Conservation (phyloP, 2,113 vertebrate species). For the Ploceus nigricollis region DNA sequence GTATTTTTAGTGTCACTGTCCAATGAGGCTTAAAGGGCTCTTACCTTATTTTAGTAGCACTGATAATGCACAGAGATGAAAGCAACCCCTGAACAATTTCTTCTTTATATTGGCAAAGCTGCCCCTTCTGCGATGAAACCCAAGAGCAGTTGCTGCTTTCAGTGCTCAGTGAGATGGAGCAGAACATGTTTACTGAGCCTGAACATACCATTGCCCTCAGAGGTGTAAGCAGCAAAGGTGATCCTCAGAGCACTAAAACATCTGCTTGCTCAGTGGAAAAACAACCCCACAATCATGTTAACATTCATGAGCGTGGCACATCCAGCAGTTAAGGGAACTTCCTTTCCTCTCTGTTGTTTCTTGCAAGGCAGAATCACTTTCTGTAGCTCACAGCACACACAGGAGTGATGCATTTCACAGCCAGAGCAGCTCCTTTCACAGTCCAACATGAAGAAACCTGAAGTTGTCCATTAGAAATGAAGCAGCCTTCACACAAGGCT, state of each 20-base stretch:
- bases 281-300: not conserved
- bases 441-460: not conserved
- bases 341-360: not conserved
- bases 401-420: not conserved
- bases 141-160: constrained; percentile 17
- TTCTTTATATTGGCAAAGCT: constrained; percentile 41
- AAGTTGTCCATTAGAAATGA: not conserved
- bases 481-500: not conserved
- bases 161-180: constrained; percentile 6
- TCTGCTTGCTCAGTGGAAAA: constrained; percentile 1
- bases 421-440: not conserved
- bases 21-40: constrained; percentile 7
- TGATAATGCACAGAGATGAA: constrained; percentile 54
- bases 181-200: constrained; percentile 17
- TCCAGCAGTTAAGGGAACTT: not conserved
- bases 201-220: not conserved
- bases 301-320: not conserved
- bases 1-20: constrained; percentile 49
- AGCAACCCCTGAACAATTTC: constrained; percentile 18
- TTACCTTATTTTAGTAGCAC: constrained; percentile 38
- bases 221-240: constrained; percentile 7
- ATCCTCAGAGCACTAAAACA: constrained; percentile 15
- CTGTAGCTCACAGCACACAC: not conserved
- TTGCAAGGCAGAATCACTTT: not conserved
- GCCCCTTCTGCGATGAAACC: not conserved